Evolutionary conservation across 2,888 invertebrate species (phyloP), one percentile per base, ranked within the genome.

Genomic region (Odontomyia ornata): DNA sequence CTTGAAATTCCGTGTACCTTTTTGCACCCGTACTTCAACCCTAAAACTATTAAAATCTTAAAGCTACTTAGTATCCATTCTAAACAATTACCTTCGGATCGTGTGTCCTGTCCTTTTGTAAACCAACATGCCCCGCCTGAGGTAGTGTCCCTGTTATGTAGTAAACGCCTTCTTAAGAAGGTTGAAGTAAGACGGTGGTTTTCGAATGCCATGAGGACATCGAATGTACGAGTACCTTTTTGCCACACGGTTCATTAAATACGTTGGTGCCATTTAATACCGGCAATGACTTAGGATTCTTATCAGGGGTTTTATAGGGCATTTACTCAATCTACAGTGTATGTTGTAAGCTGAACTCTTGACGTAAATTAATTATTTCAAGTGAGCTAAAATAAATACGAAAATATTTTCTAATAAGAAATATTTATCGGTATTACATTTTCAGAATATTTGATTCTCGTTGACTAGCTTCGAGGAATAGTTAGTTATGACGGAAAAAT

Each of bases 241-340:
- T 23, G 46, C 46, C 75, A 76, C 73, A 77, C 72, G 78, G 78
- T 77, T 78, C 78, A 78, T 78, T 78, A 77, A 78, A 77, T 77
- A 78, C 56, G 75, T 71, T 69, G 77, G 76, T 76, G 72, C 71
- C 72, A 71, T 75, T 78, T 78, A 78, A 77, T 72, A 47, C 62
- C 69, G 57, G 64, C 18, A 18, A 73, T 73, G 43, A 30, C 23
- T 60, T 69, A 69, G 47, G 21, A 11, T 18, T 52, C 47, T 72
- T 52, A 25, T 23, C 28, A 23, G 27, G 27, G 28, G 15, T 11
- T 28, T 11, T 7, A n/a, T 25, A 30, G 64, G 64, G 28, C 28
- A 64, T 11, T 60, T 3, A 11, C 11, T 60, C 18, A 11, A 23
- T 23, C 21, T 60, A 18, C 36, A 36, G 36, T 36, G 9, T 36